Evolutionary conservation across 1,140 invertebrate genomes (phyloP).

Genomic region (Antheraea pernyi): DNA sequence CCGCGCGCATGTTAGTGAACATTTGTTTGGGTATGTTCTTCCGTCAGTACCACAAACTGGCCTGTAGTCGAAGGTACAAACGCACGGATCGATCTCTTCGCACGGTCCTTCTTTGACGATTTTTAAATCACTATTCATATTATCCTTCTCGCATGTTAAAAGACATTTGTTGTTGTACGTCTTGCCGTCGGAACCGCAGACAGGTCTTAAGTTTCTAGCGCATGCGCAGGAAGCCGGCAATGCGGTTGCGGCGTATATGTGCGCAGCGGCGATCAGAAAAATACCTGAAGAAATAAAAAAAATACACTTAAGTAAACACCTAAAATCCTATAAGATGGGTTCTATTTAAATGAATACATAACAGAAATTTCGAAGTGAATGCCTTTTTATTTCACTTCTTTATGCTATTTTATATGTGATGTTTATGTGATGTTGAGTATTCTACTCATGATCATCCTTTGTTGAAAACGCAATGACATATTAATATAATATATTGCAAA

Average conservation of each 20-base stretch:
- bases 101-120: slow-evolving; percentile 14
- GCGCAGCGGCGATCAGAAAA: slow-evolving; percentile 31
- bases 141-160: slow-evolving; percentile 55
- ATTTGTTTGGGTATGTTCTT: slow-evolving; percentile 44
- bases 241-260: slow-evolving; percentile 31
- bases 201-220: slow-evolving; percentile 67
- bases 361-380: too few relatives aligned
- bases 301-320: neutral
- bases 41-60: slow-evolving; percentile 52
- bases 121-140: neutral
- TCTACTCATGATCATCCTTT: too few relatives aligned
- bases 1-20: slow-evolving; percentile 27
- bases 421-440: too few relatives aligned
- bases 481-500: too few relatives aligned
- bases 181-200: slow-evolving; percentile 74
- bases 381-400: too few relatives aligned
- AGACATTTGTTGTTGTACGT: slow-evolving; percentile 77
- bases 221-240: slow-evolving; percentile 63
- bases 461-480: neutral
- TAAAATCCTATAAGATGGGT: too few relatives aligned
- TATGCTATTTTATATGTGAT: too few relatives aligned
- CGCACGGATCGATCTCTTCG: slow-evolving; percentile 8
- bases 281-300: slow-evolving; percentile 32
- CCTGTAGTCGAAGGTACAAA: slow-evolving; percentile 39
- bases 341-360: too few relatives aligned